A percentile compares a stretch with the other conserved stretches of the same genome.
Conservation (phyloP, 2,113 vertebrate genomes). For the Mus spicilegus region DNA sequence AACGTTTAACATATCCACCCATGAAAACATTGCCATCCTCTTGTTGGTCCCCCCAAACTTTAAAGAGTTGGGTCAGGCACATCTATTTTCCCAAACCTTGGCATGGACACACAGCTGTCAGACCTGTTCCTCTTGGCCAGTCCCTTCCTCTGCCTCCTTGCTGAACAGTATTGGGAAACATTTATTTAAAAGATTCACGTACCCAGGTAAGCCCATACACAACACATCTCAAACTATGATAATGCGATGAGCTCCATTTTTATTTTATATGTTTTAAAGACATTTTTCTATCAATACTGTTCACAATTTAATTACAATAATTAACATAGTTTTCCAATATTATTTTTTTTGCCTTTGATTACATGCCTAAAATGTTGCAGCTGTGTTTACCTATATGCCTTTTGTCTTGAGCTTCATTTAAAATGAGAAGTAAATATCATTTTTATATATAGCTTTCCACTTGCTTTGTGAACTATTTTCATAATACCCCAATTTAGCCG, state of each 20-base stretch:
- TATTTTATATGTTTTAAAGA: slow-evolving; percentile 87
- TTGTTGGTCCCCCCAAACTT: background rate
- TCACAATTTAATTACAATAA: slow-evolving; percentile 92
- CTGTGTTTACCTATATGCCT: slow-evolving; percentile 91
- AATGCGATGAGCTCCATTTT: slow-evolving; percentile 78
- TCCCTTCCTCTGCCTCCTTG: background rate
- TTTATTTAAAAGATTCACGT: background rate
- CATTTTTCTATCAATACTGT: slow-evolving; percentile 89
- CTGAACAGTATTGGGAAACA: background rate
- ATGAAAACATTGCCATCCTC: no score
- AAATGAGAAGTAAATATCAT: slow-evolving; percentile 89
- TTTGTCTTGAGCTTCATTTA: slow-evolving; percentile 88
- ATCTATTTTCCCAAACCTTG: background rate
- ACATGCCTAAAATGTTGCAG: slow-evolving; percentile 90
- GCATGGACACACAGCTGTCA: rapidly evolving
- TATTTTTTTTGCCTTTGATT: slow-evolving; percentile 89
- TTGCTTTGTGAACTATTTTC: slow-evolving; percentile 90
- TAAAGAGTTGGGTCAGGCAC: background rate
- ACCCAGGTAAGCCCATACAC: slow-evolving; percentile 53
- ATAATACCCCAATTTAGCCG: slow-evolving; percentile 86
- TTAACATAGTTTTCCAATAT: slow-evolving; percentile 91
- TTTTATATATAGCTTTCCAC: slow-evolving; percentile 90
- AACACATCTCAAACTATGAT: slow-evolving; percentile 63
- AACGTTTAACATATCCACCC: background rate
- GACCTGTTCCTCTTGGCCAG: background rate